Evolutionary conservation across 1,140 invertebrate genomes (phyloP).

Genomic region (Sitodiplosis mosellana): DNA sequence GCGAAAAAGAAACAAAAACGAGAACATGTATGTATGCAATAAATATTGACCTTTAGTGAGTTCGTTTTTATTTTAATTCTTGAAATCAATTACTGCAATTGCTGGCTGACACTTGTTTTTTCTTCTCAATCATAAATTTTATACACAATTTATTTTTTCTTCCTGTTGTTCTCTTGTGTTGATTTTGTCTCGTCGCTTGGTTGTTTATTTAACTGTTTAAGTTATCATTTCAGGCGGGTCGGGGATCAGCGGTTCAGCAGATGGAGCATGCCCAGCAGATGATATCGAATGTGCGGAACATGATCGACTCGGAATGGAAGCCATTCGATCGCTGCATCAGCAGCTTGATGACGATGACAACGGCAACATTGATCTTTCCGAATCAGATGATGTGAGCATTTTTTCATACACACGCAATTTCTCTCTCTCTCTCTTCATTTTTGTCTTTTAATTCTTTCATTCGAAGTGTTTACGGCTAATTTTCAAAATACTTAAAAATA

Average conservation of each 20-base stretch:
- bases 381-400: conserved; percentile 77
- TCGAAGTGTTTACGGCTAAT: neutral
- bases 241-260: conserved; percentile 18
- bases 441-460: neutral
- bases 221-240: conserved; percentile 14
- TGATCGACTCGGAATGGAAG: conserved; percentile 70
- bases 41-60: too few species aligned
- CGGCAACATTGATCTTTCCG: conserved; percentile 82
- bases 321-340: conserved; percentile 68
- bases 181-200: too few species aligned
- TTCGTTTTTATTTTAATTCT: too few species aligned
- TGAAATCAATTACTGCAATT: too few species aligned
- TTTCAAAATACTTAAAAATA: too few species aligned
- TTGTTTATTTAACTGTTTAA: too few species aligned
- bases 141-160: too few species aligned
- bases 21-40: too few species aligned
- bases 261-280: conserved; percentile 33
- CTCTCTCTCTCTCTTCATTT: neutral
- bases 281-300: conserved; percentile 56
- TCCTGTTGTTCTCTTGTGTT: too few species aligned
- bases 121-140: too few species aligned
- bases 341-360: conserved; percentile 88
- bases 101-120: too few species aligned
- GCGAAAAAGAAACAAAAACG: too few species aligned
- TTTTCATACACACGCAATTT: neutral